These are phyloP conservation scores for Olivierus martensii DNA, from an alignment of 1,140 invertebrate species.

Conservation along the genomic window DNA sequence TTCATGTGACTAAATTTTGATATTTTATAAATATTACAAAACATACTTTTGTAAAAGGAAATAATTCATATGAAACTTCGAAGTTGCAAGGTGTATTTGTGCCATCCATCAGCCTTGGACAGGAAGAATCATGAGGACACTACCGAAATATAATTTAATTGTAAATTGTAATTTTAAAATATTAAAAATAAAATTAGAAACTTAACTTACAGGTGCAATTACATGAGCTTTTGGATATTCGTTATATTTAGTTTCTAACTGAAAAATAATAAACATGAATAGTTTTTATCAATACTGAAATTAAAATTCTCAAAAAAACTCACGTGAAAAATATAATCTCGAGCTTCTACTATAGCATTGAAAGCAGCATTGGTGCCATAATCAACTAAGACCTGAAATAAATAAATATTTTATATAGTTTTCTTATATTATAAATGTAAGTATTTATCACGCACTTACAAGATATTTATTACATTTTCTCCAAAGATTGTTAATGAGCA, in stretches of 20 bases:
- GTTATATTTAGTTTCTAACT: no score
- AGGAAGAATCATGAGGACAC: slow-evolving; percentile 63
- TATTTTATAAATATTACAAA: no score
- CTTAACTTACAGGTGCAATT: slow-evolving; percentile 57
- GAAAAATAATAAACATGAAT: no score
- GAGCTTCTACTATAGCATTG: slow-evolving; percentile 30
- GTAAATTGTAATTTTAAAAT: no score
- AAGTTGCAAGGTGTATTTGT: no score
- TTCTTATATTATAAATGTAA: not conserved
- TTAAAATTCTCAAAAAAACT: slow-evolving; percentile 5
- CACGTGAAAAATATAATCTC: slow-evolving; percentile 28
- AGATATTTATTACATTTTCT: slow-evolving; percentile 66
- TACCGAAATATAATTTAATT: slow-evolving; percentile 36
- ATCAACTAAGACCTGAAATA: slow-evolving; percentile 52
- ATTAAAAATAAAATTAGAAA: no score
- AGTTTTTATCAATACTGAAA: no score
- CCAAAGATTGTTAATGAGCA: slow-evolving; percentile 65
- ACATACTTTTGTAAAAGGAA: no score
- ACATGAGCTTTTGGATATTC: slow-evolving; percentile 35
- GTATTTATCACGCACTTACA: slow-evolving; percentile 17
- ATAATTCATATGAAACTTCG: no score
- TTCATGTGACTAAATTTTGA: no score
- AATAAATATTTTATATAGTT: no score
- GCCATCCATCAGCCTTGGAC: slow-evolving; percentile 43
- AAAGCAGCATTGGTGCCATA: slow-evolving; percentile 67